Percentiles rank a stretch among this genome's conserved stretches.
Conservation (phyloP, 2,113 vertebrate genomes). For the Ciconia stormi region DNA sequence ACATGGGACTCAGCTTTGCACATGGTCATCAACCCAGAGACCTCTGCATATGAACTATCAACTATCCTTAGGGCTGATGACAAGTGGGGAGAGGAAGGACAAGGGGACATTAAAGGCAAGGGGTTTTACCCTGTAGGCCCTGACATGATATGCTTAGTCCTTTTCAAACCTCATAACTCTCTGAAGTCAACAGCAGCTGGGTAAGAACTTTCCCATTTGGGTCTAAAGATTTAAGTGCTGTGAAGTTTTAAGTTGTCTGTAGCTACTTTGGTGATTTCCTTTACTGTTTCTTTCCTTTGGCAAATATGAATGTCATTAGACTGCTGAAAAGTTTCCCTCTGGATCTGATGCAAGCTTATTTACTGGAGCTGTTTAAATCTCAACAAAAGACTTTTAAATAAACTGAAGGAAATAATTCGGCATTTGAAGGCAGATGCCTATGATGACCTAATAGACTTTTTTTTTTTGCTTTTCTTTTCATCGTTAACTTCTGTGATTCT, state of each 20-base stretch:
- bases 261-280: conserved; percentile 1
- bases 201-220: background rate
- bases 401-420: background rate
- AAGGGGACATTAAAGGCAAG: background rate
- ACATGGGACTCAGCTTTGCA: accelerated
- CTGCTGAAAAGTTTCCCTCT: background rate
- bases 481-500: conserved; percentile 20
- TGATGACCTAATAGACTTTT: background rate
- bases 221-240: background rate
- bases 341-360: background rate
- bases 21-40: background rate
- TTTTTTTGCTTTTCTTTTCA: background rate
- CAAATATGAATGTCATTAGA: background rate
- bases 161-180: background rate
- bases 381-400: background rate
- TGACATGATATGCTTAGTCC: background rate
- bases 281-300: background rate
- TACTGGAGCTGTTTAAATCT: background rate
- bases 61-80: background rate
- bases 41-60: background rate
- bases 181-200: background rate
- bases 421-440: conserved; percentile 15
- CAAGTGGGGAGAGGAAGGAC: background rate
- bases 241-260: background rate
- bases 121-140: background rate